Evolutionary conservation across 2,113 vertebrate genomes (phyloP).

Genomic region (Eonycteris spelaea): DNA sequence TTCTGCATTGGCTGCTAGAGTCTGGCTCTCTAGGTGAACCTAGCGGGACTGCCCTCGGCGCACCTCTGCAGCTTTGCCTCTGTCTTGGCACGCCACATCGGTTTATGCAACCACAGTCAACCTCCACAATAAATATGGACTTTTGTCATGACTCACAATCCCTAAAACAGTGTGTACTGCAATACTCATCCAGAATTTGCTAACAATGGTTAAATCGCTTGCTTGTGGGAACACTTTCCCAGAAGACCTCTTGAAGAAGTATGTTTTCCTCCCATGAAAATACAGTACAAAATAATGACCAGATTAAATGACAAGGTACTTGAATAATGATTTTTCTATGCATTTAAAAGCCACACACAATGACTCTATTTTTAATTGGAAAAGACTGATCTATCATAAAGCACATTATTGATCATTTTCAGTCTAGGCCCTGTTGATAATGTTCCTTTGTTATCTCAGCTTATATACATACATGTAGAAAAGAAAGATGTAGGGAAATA

Average conservation of each 20-base stretch:
- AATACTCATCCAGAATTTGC: background rate
- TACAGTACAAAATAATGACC: background rate
- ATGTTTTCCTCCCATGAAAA: background rate
- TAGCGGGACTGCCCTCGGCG: accelerated
- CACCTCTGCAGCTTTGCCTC: background rate
- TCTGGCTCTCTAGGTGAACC: background rate
- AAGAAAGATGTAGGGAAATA: background rate
- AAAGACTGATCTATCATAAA: background rate
- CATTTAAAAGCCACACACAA: background rate
- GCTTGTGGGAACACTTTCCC: background rate
- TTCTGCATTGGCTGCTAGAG: background rate
- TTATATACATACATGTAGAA: background rate
- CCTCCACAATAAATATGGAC: background rate
- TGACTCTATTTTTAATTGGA: background rate
- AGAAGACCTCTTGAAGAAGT: background rate
- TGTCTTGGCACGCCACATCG: background rate
- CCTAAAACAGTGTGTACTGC: background rate
- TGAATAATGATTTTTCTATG: background rate
- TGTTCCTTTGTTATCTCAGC: background rate
- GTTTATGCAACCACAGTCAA: background rate
- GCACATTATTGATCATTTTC: background rate
- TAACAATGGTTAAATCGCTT: background rate
- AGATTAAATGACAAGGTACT: background rate
- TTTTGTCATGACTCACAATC: background rate
- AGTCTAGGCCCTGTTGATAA: background rate